A percentile compares a stretch with the other conserved stretches of the same genome.
Evolutionary conservation across 2,113 vertebrate genomes (phyloP).

Genomic region (Pseudorasbora parva): DNA sequence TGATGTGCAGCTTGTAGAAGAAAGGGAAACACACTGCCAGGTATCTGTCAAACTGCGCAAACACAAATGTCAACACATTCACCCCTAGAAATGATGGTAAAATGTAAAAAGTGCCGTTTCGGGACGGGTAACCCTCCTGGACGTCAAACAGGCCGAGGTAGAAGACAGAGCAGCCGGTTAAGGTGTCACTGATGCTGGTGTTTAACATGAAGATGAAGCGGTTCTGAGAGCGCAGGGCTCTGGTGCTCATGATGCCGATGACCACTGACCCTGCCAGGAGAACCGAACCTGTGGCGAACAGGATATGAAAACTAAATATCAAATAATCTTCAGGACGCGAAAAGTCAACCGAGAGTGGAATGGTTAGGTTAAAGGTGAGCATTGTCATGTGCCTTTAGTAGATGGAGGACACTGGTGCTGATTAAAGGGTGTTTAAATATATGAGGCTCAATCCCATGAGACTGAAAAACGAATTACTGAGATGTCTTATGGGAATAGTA

Average conservation of each 20-base stretch:
- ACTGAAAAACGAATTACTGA: background rate
- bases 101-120: slow-evolving; percentile 76
- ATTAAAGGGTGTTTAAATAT: slow-evolving; percentile 9
- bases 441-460: background rate
- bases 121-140: slow-evolving; percentile 77
- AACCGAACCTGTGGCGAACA: slow-evolving; percentile 72
- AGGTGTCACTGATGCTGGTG: slow-evolving; percentile 79
- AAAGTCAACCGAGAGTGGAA: slow-evolving; percentile 73
- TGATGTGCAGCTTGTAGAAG: slow-evolving; percentile 73
- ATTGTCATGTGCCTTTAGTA: background rate
- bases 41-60: slow-evolving; percentile 80
- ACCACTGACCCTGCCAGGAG: slow-evolving; percentile 74
- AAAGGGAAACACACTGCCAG: slow-evolving; percentile 76
- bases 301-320: slow-evolving; percentile 74
- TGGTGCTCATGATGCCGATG: slow-evolving; percentile 67
- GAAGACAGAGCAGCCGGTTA: slow-evolving; percentile 76
- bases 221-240: slow-evolving; percentile 73
- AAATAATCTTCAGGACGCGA: slow-evolving; percentile 66
- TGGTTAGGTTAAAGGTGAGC: slow-evolving; percentile 59
- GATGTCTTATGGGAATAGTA: background rate
- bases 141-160: slow-evolving; percentile 81
- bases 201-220: slow-evolving; percentile 81
- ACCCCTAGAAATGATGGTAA: slow-evolving; percentile 78
- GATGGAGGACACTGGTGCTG: background rate
- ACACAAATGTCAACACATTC: slow-evolving; percentile 77